Evolutionary conservation across 2,797 vertebrate genomes (phyloP).

Genomic region (Natrix natrix): DNA sequence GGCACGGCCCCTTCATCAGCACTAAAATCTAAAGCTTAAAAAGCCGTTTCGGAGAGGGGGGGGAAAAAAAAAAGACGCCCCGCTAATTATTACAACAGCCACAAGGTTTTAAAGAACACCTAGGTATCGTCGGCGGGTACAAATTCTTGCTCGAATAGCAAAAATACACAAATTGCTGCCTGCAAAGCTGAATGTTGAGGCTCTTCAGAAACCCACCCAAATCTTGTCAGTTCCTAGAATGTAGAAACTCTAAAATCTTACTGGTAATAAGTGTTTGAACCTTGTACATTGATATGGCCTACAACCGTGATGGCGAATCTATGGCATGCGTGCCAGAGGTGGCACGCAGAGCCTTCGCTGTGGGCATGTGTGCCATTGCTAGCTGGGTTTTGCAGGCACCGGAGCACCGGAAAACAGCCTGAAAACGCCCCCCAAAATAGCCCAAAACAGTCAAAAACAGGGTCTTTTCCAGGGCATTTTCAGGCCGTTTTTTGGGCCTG

Average conservation of each 20-base stretch:
- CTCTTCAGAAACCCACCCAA: not conserved
- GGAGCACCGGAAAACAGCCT: too few relatives aligned
- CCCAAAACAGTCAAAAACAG: too few relatives aligned
- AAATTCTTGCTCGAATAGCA: not conserved
- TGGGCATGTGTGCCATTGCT: too few relatives aligned
- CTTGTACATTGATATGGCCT: too few relatives aligned
- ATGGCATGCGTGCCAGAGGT: too few relatives aligned
- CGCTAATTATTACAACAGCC: conserved; percentile 36
- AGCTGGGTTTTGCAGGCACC: too few relatives aligned
- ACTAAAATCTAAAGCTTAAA: conserved; percentile 28
- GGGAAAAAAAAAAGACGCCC: conserved; percentile 24
- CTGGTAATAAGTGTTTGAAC: not conserved
- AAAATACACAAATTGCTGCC: not conserved
- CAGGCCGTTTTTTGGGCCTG: too few relatives aligned
- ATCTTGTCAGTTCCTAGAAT: not conserved
- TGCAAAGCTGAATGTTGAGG: not conserved
- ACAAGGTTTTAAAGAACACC: conserved; percentile 1
- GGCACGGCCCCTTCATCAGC: conserved; percentile 56
- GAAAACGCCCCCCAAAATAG: too few relatives aligned
- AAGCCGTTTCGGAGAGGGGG: conserved; percentile 15
- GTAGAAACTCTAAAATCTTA: not conserved
- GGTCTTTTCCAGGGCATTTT: too few relatives aligned
- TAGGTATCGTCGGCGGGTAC: not conserved
- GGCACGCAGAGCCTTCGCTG: too few relatives aligned
- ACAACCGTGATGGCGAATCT: too few relatives aligned